phyloP scores from a whole-genome alignment of 1,140 invertebrate genomes.

The Caenorhabditis remanei region DNA sequence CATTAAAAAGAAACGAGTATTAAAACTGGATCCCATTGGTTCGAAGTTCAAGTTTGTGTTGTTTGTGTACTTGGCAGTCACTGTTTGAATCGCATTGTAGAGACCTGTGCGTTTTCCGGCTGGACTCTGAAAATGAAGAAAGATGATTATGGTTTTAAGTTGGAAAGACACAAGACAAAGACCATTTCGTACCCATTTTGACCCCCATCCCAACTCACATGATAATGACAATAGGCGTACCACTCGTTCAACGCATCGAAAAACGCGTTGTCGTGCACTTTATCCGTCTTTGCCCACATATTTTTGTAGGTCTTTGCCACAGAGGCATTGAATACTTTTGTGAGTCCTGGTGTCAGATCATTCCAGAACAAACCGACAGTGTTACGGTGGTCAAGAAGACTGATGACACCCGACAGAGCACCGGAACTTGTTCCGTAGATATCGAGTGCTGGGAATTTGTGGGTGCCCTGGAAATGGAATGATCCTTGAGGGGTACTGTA shows the following conservation, averaged over 20 bases:
- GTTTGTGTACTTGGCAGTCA: constrained; percentile 16
- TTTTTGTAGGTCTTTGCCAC: constrained; percentile 14
- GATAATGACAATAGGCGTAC: constrained; percentile 41
- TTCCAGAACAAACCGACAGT: constrained; percentile 32
- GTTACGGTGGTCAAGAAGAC: constrained; percentile 4
- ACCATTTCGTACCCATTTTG: too few relatives aligned
- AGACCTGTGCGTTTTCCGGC: constrained; percentile 31
- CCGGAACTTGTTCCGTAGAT: constrained; percentile 8
- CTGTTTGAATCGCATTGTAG: constrained; percentile 31
- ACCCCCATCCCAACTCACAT: constrained; percentile 7
- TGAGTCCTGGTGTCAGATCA: constrained; percentile 3
- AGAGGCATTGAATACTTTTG: background rate
- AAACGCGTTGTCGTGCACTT: constrained; percentile 35
- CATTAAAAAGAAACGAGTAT: constrained; percentile 20
- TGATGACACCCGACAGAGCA: background rate
- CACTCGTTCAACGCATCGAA: constrained; percentile 51
- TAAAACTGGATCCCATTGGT: background rate
- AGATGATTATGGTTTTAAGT: background rate
- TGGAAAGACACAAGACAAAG: too few relatives aligned
- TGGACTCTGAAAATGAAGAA: constrained; percentile 18
- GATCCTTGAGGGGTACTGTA: background rate
- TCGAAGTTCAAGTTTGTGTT: background rate
- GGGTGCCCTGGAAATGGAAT: constrained; percentile 9
- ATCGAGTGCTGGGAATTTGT: background rate
- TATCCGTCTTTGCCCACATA: constrained; percentile 45